phyloP scores from a whole-genome alignment of 2,888 invertebrate genomes.

The Hypercompe scribonia region DNA sequence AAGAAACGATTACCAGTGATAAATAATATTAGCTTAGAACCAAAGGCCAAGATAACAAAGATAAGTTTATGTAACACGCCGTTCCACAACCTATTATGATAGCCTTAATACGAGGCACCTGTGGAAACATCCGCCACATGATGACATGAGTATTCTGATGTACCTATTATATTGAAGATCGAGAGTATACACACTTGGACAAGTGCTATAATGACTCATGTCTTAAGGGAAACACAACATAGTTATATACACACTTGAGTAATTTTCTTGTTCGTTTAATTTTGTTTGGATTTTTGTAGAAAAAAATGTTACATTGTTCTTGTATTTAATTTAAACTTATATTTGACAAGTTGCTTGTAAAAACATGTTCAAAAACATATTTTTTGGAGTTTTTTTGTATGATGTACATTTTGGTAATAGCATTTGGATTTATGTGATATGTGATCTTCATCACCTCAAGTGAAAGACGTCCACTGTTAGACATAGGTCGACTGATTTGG shows the following conservation, averaged over 20 bases:
- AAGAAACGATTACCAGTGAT: constrained; percentile 3
- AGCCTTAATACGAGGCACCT: constrained; percentile 51
- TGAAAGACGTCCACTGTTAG: no score
- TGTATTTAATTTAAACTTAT: background rate
- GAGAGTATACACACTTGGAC: background rate
- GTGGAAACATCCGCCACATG: constrained; percentile 55
- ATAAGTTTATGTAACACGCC: constrained; percentile 47
- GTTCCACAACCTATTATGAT: constrained; percentile 55
- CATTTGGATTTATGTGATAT: background rate
- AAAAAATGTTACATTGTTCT: background rate
- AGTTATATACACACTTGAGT: background rate
- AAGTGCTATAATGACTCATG: background rate
- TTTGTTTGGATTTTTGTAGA: background rate
- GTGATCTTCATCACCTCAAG: no score
- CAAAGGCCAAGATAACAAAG: constrained; percentile 48
- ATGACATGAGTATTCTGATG: constrained; percentile 4
- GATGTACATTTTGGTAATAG: background rate
- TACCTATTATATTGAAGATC: background rate
- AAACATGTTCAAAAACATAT: background rate
- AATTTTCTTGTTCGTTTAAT: background rate
- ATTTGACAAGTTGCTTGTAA: background rate
- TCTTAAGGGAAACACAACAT: background rate
- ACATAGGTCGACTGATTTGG: no score
- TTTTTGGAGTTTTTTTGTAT: background rate
- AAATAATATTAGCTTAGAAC: constrained; percentile 21